Base-by-base conservation (phyloP, 2,797 vertebrate genomes). In the Manis crassicaudata region DNA sequence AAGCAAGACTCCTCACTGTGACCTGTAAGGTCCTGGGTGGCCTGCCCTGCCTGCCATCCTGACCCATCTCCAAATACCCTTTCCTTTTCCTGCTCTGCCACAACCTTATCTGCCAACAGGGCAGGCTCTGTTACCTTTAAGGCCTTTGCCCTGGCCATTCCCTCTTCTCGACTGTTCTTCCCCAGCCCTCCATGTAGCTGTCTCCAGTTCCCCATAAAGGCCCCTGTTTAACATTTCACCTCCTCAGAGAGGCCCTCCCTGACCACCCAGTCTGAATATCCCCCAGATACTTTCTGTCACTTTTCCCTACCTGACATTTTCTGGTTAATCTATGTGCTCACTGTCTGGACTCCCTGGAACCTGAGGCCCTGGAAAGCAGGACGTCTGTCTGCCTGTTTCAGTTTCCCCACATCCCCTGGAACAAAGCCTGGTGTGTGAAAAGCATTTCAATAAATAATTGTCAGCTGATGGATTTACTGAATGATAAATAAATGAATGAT, bases 401-500 rank as follows among this genome's bases (percentile, higher is more conserved):
- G 46, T 43, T n/a, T 17, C 2, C 21, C 35, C 12, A 0, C 2
- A 0, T 29, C 3, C 46, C 8, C 35, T 0, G 3, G 29, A 86
- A 27, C 9, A 25, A n/a, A 37, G 27, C 29, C 56, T 54, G 65
- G 29, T 60, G 9, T 10, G 1, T 56, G 70, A 77, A 62, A 63
- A 70, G 35, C 37, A 43, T 62, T 62, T 86, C 4, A 4, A 21
- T 46, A 25, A 29, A 18, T 76, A 56, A 37, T 68, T 65, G 5
- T 20, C 29, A 58, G 25, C 29, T 37, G 50, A 73, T 3, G 67
- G 52, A 88, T 25, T 84, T 35, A 63, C 40, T 67, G 13, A 65
- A 25, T 37, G 43, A 37, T 43, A 16, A 79, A 52, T 37, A 35
- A 54, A 77, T 4, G 54, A 65, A 43, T 11, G 27, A 7, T 27